Evolutionary conservation across 2,888 invertebrate species (phyloP), one percentile per base, ranked within the genome.

Genomic region (Diarsia brunnea): DNA sequence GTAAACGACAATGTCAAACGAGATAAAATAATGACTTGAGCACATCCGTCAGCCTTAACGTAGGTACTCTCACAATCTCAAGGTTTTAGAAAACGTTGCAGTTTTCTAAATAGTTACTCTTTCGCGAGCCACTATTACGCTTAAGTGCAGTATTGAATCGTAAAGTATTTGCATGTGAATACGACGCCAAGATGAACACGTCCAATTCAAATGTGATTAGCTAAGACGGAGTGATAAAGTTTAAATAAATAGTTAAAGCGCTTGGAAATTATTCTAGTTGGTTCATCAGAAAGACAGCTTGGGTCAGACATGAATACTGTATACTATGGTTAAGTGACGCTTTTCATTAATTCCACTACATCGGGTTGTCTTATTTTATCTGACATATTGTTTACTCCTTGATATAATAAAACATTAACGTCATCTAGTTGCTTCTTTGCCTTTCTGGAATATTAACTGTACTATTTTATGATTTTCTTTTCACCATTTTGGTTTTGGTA

Each of bases 141-240:
- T 78, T 64, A 70, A 82, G 79, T 78, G 79, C 72, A 73, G 53
- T 65, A 73, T 67, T 65, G 51, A 69, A 47, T 78, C 65, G 65
- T 73, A 78, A 70, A 69, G 51, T 58, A 77, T 86, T 84, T 83
- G 65, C 86, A 86, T 86, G 65, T 73, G 55, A 83, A 83, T 78
- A 71, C 38, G 63, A 31, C 53, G 60, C 79, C 66, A 49, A 73
- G 71, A 78, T 78, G 70, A 71, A 73, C 73, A 66, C 68, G 70
- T 78, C 27, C 55, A 63, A 73, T 71, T 78, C 70, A 68, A 69
- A 79, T 75, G 49, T 53, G 60, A 75, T 68, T 61, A 69, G 51
- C 49, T 65, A 27, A 71, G 65, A 51, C 60, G 53, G 24, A 49
- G 67, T 67, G 58, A 86, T 86, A 78, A 73, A 70, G 65, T 68